phyloP scores from a whole-genome alignment of 2,888 invertebrate species.

The Pseudococcus viburni region DNA sequence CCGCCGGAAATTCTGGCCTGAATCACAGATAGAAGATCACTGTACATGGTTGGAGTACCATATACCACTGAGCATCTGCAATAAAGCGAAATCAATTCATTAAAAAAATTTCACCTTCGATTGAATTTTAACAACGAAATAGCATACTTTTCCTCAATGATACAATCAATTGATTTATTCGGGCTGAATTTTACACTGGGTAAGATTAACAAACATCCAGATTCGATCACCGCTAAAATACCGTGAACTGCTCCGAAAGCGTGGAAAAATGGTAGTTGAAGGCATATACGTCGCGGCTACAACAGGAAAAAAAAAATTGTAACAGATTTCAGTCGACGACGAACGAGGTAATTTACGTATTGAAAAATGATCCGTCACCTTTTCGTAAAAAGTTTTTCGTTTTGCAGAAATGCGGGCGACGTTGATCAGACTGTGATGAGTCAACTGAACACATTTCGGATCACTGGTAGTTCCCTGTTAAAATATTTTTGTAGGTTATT shows the following conservation, averaged over 20 bases:
- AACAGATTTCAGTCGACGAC: background rate
- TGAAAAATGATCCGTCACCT: background rate
- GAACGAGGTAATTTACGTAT: no score
- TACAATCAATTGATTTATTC: constrained; percentile 76
- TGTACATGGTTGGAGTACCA: constrained; percentile 91
- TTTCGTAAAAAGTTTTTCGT: background rate
- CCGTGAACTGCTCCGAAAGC: constrained; percentile 82
- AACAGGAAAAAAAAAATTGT: background rate
- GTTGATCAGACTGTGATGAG: background rate
- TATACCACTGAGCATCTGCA: constrained; percentile 80
- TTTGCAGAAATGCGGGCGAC: background rate
- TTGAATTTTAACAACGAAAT: background rate
- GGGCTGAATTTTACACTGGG: constrained; percentile 78
- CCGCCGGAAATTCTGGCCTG: constrained; percentile 39
- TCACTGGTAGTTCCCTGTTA: constrained; percentile 2
- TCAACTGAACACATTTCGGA: background rate
- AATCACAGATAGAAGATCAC: constrained; percentile 73
- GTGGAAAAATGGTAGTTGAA: constrained; percentile 86
- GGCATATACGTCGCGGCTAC: constrained; percentile 70
- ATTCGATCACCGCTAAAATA: constrained; percentile 75
- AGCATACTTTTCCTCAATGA: constrained; percentile 77
- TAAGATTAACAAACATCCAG: constrained; percentile 77
- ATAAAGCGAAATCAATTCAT: constrained; percentile 70
- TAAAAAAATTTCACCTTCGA: background rate
- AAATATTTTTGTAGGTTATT: background rate